These are phyloP conservation scores for Solen grandis DNA, from an alignment of 1,140 invertebrate species.

Conservation along the genomic window DNA sequence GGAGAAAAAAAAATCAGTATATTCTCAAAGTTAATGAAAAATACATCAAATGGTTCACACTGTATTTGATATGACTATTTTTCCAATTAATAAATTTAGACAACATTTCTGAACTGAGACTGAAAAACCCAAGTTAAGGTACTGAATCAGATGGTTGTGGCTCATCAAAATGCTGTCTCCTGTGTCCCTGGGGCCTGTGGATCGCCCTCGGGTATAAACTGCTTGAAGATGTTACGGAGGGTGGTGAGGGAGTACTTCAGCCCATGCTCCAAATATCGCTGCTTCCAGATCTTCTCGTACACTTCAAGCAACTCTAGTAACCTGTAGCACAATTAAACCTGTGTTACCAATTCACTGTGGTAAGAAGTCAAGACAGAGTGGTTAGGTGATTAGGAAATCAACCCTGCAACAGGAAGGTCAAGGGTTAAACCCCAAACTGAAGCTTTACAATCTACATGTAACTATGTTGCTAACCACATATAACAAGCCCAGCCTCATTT, in stretches of 20 bases:
- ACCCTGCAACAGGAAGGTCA: not conserved
- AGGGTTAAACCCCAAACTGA: not conserved
- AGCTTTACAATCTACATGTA: not conserved
- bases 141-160: not conserved
- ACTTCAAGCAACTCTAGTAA: slow-evolving; percentile 46
- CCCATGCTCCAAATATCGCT: slow-evolving; percentile 47
- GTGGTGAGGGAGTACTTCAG: slow-evolving; percentile 14
- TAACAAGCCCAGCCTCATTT: not conserved
- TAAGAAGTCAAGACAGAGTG: no score
- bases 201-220: slow-evolving; percentile 44
- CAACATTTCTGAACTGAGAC: no score
- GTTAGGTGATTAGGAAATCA: not conserved
- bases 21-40: no score
- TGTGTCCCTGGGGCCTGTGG: not conserved
- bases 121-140: no score
- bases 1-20: no score
- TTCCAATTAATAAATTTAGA: no score
- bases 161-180: not conserved
- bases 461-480: not conserved
- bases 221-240: slow-evolving; percentile 35
- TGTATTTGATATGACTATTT: no score
- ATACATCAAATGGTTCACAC: no score
- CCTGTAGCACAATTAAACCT: slow-evolving; percentile 25
- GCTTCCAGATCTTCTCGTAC: slow-evolving; percentile 44
- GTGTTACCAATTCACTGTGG: not conserved